A percentile compares a stretch with the other conserved stretches of the same genome.
These are phyloP conservation scores for Rhimphoctona megacephalus DNA, from an alignment of 2,888 invertebrate genomes.

Conservation along the genomic window DNA sequence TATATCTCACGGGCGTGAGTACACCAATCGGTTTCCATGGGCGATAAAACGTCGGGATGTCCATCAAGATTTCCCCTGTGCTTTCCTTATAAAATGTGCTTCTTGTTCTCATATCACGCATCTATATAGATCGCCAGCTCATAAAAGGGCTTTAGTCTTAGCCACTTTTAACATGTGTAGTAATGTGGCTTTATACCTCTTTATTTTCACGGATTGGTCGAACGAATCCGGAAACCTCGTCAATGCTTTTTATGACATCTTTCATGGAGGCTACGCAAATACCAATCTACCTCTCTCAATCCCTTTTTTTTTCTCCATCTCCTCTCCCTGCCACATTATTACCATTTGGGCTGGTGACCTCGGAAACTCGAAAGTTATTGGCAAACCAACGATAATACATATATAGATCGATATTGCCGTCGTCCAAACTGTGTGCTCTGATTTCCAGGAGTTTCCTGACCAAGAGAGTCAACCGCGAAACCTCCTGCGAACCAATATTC, in stretches of 20 bases:
- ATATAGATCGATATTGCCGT: slow-evolving; percentile 5
- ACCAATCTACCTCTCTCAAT: neutral
- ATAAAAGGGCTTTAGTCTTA: neutral
- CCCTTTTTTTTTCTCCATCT: neutral
- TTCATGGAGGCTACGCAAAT: neutral
- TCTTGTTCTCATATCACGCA: neutral
- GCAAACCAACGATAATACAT: slow-evolving; percentile 40
- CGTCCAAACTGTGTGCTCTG: slow-evolving; percentile 42
- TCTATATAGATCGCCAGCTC: neutral
- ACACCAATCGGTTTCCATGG: slow-evolving; percentile 1
- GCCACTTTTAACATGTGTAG: neutral
- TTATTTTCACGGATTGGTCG: slow-evolving; percentile 9
- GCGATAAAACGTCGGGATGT: neutral
- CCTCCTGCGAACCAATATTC: slow-evolving; percentile 47
- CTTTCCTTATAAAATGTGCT: neutral
- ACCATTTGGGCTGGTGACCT: slow-evolving; percentile 19
- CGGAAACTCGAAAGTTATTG: slow-evolving; percentile 55
- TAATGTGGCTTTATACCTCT: neutral
- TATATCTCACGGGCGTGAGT: neutral
- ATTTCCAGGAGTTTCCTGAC: slow-evolving; percentile 55
- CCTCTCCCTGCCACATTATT: slow-evolving; percentile 25
- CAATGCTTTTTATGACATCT: slow-evolving; percentile 22
- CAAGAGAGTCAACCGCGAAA: slow-evolving; percentile 22
- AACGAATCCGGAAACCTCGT: slow-evolving; percentile 15
- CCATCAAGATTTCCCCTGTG: neutral